Conservation (phyloP, 2,888 invertebrate species). For the Polydesmus complanatus region DNA sequence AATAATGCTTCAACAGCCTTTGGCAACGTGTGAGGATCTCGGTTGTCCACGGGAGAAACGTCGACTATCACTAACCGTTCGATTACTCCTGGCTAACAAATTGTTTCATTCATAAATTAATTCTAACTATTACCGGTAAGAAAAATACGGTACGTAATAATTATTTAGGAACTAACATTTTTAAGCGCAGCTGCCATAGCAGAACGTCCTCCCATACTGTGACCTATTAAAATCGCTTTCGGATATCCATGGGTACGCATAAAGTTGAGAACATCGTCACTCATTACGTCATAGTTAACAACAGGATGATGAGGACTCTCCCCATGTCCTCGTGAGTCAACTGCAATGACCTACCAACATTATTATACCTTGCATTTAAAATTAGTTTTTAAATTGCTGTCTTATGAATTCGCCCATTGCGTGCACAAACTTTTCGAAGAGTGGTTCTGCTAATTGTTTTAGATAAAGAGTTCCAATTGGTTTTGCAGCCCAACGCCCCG, state of each 20-base stretch:
- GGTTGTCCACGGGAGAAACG: conserved; percentile 33
- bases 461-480: conserved; percentile 69
- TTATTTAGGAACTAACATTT: conserved; percentile 24
- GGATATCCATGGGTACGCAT: conserved; percentile 46
- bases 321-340: conserved; percentile 91
- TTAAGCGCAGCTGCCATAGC: conserved; percentile 67
- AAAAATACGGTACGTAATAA: neutral
- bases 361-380: too few relatives aligned
- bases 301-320: conserved; percentile 66
- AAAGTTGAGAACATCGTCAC: conserved; percentile 54
- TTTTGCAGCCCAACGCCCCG: conserved; percentile 72
- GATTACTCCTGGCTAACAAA: conserved; percentile 23
- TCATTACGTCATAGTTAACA: conserved; percentile 59
- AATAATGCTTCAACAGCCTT: conserved; percentile 40
- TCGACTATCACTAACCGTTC: conserved; percentile 31
- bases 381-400: neutral
- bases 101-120: neutral
- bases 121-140: neutral
- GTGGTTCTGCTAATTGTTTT: conserved; percentile 52
- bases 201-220: conserved; percentile 91
- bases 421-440: conserved; percentile 41
- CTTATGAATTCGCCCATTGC: too few relatives aligned
- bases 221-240: conserved; percentile 61
- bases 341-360: conserved; percentile 45
- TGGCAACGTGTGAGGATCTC: conserved; percentile 36